Base-by-base conservation (phyloP, 64 coral and sea anemone genomes). In the Montipora sp. region DNA sequence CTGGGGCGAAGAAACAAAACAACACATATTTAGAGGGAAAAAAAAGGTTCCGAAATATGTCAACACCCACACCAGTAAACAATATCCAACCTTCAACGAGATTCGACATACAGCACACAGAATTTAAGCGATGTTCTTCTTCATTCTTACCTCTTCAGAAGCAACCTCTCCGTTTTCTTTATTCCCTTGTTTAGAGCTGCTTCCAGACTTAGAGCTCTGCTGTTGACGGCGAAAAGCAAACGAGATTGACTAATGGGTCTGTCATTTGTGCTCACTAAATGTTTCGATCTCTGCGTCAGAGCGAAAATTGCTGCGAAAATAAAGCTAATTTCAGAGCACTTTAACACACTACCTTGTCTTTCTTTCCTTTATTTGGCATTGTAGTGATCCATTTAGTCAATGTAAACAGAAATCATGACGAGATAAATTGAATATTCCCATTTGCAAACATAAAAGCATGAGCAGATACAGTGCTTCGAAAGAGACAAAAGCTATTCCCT, bases 321-420 rank as follows among this genome's bases (percentile, higher is more conserved):
- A 45, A 81, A 71, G 48, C 81, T 36, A 63, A 84, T 48, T 60
- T 76, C 8, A 90, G 8, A 84, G 74, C 55, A 1, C 3, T 3
- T 24, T 13, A 49, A 67, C 14, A 51, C 70, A 63, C 63, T 92
- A 97, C 95, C 95, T 97, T 97, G 45, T 97, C 95, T 87, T 97
- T 97, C 67, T 97, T 97, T 70, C 92, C 90, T 90, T 97, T 97
- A 91, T 97, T 97, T 66, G 95, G 95, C 95, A 97, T 97, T 66
- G 51, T 94, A 46, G 75, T 45, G 83, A 90, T 78, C 72, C 58
- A 85, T 90, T 90, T 85, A 94, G 43, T 47, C 22, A 90, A 75
- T 71, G 75, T 83, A 79, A 82, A 53, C 77, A 18, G 87, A 78
- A 84, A 78, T 83, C 67, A 67, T 71, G 66, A 70, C 46, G 82